These are phyloP conservation scores for Callaeas wilsoni DNA, from an alignment of 2,113 vertebrate genomes.

Conservation along the genomic window DNA sequence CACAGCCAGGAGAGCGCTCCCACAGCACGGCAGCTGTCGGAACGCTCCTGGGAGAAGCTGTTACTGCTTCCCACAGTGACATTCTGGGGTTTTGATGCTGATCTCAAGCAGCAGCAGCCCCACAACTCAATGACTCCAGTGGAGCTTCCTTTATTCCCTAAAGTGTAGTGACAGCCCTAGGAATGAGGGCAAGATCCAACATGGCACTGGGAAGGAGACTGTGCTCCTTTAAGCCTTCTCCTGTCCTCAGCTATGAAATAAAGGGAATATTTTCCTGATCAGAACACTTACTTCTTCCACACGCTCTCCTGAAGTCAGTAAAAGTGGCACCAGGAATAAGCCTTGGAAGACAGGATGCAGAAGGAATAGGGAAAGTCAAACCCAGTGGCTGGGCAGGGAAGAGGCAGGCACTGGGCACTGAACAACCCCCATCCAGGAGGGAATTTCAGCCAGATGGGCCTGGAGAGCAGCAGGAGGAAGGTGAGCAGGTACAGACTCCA, in stretches of 20 bases:
- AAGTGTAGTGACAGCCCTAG: fast-evolving
- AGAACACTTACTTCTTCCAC: background rate
- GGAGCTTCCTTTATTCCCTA: background rate
- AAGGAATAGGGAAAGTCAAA: background rate
- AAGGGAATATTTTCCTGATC: background rate
- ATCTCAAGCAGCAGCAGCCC: background rate
- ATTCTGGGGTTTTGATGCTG: fast-evolving
- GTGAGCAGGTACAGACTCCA: background rate
- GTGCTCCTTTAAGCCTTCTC: background rate
- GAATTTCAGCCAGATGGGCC: background rate
- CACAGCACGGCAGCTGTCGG: fast-evolving
- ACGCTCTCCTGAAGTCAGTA: background rate
- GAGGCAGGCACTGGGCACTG: background rate
- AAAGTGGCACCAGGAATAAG: background rate
- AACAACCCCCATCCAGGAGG: background rate
- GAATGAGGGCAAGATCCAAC: too few relatives aligned
- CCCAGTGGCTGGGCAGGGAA: background rate
- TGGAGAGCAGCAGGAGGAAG: background rate
- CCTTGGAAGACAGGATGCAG: background rate
- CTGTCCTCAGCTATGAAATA: background rate
- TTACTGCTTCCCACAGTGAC: background rate
- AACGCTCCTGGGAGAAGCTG: background rate
- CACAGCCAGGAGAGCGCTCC: fast-evolving
- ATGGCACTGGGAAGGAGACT: fast-evolving
- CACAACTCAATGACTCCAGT: fast-evolving